phyloP scores from a whole-genome alignment of 2,113 vertebrate genomes.

The Oryzias javanicus region DNA sequence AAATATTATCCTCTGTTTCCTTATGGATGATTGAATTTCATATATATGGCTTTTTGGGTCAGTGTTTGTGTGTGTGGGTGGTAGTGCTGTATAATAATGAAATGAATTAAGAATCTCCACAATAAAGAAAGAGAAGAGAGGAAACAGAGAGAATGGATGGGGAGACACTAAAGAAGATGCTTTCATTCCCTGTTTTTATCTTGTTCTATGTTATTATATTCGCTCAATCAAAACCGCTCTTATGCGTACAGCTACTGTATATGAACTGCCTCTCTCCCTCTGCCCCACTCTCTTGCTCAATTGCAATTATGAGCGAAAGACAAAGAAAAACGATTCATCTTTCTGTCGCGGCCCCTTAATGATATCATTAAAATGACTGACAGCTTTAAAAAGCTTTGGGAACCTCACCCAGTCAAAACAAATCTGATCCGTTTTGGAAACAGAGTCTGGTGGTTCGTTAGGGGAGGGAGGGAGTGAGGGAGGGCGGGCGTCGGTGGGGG shows the following conservation, averaged over 20 bases:
- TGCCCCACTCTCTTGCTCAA: slow-evolving; percentile 49
- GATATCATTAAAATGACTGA: slow-evolving; percentile 83
- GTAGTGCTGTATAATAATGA: slow-evolving; percentile 52
- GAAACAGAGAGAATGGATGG: slow-evolving; percentile 39
- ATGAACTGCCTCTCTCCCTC: slow-evolving; percentile 66
- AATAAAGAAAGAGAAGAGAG: slow-evolving; percentile 51
- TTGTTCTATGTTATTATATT: slow-evolving; percentile 73
- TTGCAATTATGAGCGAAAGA: slow-evolving; percentile 78
- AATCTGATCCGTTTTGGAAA: slow-evolving; percentile 77
- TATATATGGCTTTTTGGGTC: slow-evolving; percentile 59
- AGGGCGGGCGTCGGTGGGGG: slow-evolving; percentile 41
- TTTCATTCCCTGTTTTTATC: slow-evolving; percentile 75
- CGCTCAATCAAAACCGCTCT: slow-evolving; percentile 72
- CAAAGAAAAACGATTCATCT: slow-evolving; percentile 80
- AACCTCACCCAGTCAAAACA: slow-evolving; percentile 77
- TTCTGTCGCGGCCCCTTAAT: slow-evolving; percentile 75
- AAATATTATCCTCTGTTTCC: slow-evolving; percentile 66
- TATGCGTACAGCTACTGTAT: slow-evolving; percentile 66
- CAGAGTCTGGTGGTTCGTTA: slow-evolving; percentile 71
- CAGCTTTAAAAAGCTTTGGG: slow-evolving; percentile 73
- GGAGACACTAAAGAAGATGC: slow-evolving; percentile 52
- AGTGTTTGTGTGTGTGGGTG: slow-evolving; percentile 9
- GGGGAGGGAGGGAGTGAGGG: slow-evolving; percentile 23
- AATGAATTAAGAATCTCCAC: slow-evolving; percentile 65
- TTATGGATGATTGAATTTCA: slow-evolving; percentile 60